phyloP scores from a whole-genome alignment of 1,140 invertebrate species.

The Macrobrachium rosenbergii region DNA sequence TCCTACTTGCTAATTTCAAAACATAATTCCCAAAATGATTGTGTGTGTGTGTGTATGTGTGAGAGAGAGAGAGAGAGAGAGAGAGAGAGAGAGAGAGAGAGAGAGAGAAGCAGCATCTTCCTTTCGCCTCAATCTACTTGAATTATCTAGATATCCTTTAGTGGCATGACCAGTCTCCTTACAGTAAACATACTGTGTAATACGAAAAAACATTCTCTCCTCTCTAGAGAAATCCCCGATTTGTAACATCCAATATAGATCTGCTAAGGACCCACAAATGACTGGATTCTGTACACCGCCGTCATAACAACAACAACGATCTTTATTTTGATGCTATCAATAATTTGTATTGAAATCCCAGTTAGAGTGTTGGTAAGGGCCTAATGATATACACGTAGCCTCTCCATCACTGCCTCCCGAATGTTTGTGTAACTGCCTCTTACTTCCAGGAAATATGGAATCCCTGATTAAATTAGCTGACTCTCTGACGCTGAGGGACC shows the following conservation, averaged over 20 bases:
- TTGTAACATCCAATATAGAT: too few relatives aligned
- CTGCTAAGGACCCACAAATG: too few relatives aligned
- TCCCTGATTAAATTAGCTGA: not conserved
- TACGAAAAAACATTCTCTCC: too few relatives aligned
- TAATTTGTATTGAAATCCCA: not conserved
- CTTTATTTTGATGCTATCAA: too few relatives aligned
- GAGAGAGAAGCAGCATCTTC: not conserved
- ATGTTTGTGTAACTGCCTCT: not conserved
- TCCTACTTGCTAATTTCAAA: too few relatives aligned
- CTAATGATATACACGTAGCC: not conserved
- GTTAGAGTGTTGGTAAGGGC: not conserved
- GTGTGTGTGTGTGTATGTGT: too few relatives aligned
- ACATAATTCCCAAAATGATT: not conserved
- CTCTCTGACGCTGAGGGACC: not conserved
- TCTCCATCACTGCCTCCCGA: not conserved
- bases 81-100: conserved; percentile 27
- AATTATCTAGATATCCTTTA: not conserved
- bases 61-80: conserved; percentile 8
- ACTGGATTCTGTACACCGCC: too few relatives aligned
- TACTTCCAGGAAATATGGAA: not conserved
- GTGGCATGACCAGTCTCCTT: not conserved
- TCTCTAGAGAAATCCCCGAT: too few relatives aligned
- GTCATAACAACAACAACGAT: too few relatives aligned
- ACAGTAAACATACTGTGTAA: too few relatives aligned
- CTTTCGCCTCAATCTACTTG: not conserved